Evolutionary conservation across 2,888 invertebrate genomes (phyloP).

Genomic region (Eurytoma adleriae): DNA sequence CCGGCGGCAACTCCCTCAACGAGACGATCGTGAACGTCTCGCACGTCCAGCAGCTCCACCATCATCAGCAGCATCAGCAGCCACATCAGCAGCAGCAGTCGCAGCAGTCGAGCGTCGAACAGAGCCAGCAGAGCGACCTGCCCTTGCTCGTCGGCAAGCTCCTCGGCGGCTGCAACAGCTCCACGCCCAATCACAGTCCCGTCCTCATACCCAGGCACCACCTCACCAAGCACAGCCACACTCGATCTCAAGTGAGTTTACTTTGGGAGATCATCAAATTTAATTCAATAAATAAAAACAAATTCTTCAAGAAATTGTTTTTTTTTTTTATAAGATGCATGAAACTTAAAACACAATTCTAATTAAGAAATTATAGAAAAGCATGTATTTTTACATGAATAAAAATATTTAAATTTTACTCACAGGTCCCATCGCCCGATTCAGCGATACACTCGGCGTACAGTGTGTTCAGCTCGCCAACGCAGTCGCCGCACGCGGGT

Average conservation of each 20-base stretch:
- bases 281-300: too few relatives aligned
- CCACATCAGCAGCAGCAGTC: conserved; percentile 54
- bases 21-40: conserved; percentile 67
- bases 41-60: conserved; percentile 68
- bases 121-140: conserved; percentile 74
- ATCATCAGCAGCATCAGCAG: conserved; percentile 63
- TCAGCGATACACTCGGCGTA: conserved; percentile 94
- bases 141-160: conserved; percentile 80
- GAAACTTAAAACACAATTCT: too few relatives aligned
- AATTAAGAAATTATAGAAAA: too few relatives aligned
- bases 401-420: too few relatives aligned
- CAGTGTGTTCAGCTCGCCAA: conserved; percentile 89
- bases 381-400: too few relatives aligned
- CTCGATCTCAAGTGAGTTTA: conserved; percentile 71
- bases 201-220: conserved; percentile 75
- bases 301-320: too few relatives aligned
- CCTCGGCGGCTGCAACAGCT: conserved; percentile 81
- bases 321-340: too few relatives aligned
- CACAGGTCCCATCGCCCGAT: conserved; percentile 85
- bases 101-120: conserved; percentile 53
- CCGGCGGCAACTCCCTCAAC: conserved; percentile 65
- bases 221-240: conserved; percentile 74
- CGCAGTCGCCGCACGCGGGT: conserved; percentile 90
- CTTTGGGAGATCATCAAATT: neutral
- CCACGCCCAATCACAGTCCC: conserved; percentile 83